These are phyloP conservation scores for Synergus japonicus DNA, from an alignment of 2,888 invertebrate genomes.

Conservation along the genomic window DNA sequence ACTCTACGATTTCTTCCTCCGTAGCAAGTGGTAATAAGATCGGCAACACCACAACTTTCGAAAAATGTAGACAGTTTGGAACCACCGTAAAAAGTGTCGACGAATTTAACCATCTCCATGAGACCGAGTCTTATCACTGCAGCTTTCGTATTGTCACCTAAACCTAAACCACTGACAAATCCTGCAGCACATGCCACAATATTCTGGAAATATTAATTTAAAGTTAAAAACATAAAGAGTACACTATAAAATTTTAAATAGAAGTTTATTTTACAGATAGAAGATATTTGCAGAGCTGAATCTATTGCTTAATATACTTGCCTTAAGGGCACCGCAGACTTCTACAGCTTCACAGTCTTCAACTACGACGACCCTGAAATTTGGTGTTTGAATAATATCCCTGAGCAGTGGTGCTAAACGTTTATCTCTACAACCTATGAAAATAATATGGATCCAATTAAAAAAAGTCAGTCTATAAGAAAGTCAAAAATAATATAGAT, in stretches of 20 bases:
- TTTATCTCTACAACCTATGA: conserved; percentile 76
- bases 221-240: not conserved
- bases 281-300: not conserved
- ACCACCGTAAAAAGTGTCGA: conserved; percentile 80
- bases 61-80: conserved; percentile 82
- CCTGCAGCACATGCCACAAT: conserved; percentile 85
- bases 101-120: conserved; percentile 84
- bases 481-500: too few species aligned
- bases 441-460: conserved; percentile 19
- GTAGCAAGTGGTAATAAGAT: conserved; percentile 85
- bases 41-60: conserved; percentile 86
- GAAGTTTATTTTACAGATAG: too few species aligned
- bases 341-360: conserved; percentile 84
- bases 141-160: conserved; percentile 85
- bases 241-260: too few species aligned
- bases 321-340: conserved; percentile 84
- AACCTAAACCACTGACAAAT: conserved; percentile 83
- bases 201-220: conserved; percentile 77
- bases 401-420: conserved; percentile 80
- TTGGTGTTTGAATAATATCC: conserved; percentile 81
- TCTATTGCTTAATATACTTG: conserved; percentile 46
- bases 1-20: conserved; percentile 83
- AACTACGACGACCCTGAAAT: conserved; percentile 83
- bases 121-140: conserved; percentile 84
- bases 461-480: not conserved